Evolutionary conservation across 2,888 invertebrate genomes (phyloP).

Genomic region (Trachelus tabidus): DNA sequence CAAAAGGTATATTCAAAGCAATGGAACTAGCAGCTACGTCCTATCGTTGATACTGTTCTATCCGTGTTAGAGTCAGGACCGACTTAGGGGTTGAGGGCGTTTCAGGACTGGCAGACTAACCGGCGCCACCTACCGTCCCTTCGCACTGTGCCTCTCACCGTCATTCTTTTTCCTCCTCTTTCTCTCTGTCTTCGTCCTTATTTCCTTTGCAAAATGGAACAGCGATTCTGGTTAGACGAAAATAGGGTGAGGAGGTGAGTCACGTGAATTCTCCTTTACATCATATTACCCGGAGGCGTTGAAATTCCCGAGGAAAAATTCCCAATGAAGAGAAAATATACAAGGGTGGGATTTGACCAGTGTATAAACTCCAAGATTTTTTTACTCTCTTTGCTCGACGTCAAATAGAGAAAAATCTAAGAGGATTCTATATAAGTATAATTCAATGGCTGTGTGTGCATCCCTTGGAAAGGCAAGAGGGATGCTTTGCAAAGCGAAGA

Average conservation of each 20-base stretch:
- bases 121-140: conserved; percentile 43
- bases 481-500: neutral
- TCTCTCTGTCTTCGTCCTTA: neutral
- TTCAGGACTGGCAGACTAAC: conserved; percentile 50
- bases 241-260: neutral
- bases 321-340: neutral
- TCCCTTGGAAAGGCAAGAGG: neutral
- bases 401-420: neutral
- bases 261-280: neutral
- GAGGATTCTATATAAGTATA: neutral
- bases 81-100: conserved; percentile 28
- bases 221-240: neutral
- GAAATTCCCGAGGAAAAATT: neutral
- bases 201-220: neutral
- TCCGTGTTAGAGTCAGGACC: conserved; percentile 4
- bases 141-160: neutral
- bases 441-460: neutral
- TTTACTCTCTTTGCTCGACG: neutral
- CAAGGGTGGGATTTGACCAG: neutral
- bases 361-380: neutral
- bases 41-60: neutral
- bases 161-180: neutral
- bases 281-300: neutral
- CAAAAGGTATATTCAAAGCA: too few relatives aligned
- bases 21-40: neutral